Percentiles rank a stretch among this genome's conserved stretches.
Conservation (phyloP, 2,113 vertebrate species). For the Microcebus lehilahytsara region DNA sequence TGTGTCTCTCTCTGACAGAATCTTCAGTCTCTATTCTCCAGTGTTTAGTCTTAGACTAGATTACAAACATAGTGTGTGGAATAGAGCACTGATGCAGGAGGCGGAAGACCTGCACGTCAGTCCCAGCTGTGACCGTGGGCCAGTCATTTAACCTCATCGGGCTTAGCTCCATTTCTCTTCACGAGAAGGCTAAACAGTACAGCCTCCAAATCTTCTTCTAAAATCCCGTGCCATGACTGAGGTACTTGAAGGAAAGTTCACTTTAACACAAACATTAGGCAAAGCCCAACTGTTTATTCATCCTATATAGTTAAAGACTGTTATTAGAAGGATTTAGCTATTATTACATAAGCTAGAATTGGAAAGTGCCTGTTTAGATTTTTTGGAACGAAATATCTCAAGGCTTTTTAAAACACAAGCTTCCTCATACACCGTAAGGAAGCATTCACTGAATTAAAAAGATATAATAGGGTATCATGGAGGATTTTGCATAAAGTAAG, state of each 20-base stretch:
- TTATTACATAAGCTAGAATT: not conserved
- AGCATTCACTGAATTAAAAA: not conserved
- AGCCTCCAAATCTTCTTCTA: not conserved
- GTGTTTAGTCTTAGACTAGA: not conserved
- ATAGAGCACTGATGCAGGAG: not conserved
- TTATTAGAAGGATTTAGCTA: not conserved
- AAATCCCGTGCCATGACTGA: not conserved
- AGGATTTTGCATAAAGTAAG: not conserved
- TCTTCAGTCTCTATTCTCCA: not conserved
- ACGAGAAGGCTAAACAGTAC: not conserved
- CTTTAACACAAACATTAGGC: not conserved
- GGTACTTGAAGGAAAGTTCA: not conserved
- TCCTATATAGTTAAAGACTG: not conserved
- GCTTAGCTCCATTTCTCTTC: not conserved
- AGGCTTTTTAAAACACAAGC: not conserved
- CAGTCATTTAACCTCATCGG: not conserved
- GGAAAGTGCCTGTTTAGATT: not conserved
- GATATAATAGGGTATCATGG: not conserved
- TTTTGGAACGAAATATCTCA: not conserved
- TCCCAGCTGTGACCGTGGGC: not conserved
- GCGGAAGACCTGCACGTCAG: not conserved
- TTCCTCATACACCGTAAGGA: not conserved
- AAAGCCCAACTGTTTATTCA: not conserved
- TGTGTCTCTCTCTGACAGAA: not conserved
- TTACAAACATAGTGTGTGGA: not conserved